A percentile compares a stretch with the other conserved stretches of the same genome.
Evolutionary conservation across 2,888 invertebrate species (phyloP).

Genomic region (Neocrepidodera transversa): DNA sequence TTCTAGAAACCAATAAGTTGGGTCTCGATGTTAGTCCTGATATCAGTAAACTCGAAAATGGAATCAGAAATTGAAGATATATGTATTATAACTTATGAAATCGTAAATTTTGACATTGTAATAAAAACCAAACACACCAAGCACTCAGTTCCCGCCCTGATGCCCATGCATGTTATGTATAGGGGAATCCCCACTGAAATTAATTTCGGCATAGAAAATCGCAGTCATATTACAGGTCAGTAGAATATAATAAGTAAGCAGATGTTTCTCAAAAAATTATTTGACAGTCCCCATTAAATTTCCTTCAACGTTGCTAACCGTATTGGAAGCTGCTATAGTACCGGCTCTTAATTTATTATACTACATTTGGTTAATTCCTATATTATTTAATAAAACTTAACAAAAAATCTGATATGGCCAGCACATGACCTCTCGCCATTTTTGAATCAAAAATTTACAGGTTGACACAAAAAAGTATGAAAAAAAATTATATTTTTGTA

Average conservation of each 20-base stretch:
- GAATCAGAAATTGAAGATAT: constrained; percentile 37
- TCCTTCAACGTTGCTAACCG: background rate
- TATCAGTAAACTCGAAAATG: constrained; percentile 29
- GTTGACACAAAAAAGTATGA: too few species aligned
- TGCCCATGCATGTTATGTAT: constrained; percentile 51
- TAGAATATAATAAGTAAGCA: too few species aligned
- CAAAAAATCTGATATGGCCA: too few species aligned
- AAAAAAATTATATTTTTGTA: too few species aligned
- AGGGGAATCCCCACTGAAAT: constrained; percentile 48
- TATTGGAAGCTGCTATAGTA: background rate
- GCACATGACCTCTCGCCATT: too few species aligned
- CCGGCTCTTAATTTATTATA: too few species aligned
- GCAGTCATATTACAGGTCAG: constrained; percentile 41
- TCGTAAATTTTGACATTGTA: constrained; percentile 45
- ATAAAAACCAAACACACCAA: constrained; percentile 47
- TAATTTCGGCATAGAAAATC: constrained; percentile 53
- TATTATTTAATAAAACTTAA: too few species aligned
- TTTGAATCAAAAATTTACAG: too few species aligned
- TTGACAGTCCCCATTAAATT: too few species aligned
- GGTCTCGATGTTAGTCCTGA: constrained; percentile 46
- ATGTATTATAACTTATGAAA: constrained; percentile 51
- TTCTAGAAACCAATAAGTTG: constrained; percentile 38
- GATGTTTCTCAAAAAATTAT: too few species aligned
- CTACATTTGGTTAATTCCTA: too few species aligned
- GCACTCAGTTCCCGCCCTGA: constrained; percentile 48